Base-by-base conservation (phyloP, 2,797 vertebrate species). In the Sphenopsis melanotis region DNA sequence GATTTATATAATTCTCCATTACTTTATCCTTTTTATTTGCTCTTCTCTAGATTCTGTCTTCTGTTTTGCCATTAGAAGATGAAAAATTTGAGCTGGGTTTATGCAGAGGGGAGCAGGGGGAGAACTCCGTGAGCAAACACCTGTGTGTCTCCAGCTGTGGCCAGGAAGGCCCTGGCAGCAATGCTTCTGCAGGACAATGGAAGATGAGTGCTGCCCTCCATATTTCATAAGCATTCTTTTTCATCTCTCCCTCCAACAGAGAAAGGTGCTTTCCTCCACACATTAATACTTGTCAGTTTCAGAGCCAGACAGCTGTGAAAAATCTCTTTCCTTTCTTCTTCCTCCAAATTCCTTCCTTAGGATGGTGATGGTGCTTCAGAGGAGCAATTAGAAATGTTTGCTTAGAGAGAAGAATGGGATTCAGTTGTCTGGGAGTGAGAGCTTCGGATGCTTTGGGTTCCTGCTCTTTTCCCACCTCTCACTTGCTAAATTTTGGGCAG, bases 261-360 rank as follows among this genome's bases (percentile, higher is more conserved):
- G 9, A 68, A 85, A 64, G 42, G 42, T 30, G 13, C 47, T 72
- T 85, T 76, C 24, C 19, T 68, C 56, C 69, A 46, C 1, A 1
- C 78, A 30, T 41, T 21, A 69, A 83, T 61, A 68, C 55, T 37
- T 84, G 42, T 41, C 66, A 3, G 17, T 46, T 79, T 82, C 56
- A 63, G 50, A 82, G 29, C 42, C 50, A 71, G 50, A 53, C 15
- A 89, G 52, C 59, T 4, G 0, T 70, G 74, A 83, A 89, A 91
- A 65, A 72, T 44, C 16, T 41, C 83, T 50, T 87, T 61, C 44
- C 47, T 85, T 79, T 71, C 53, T 90, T n/a, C 49, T 71, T 71
- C 46, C 26, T 65, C 52, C 39, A 46, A 29, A 71, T 71, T 83
- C 30, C 59, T 78, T 78, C 34, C 46, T 39, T 23, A 49, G 42